These are phyloP conservation scores for Drosophila fulvimacula DNA, from an alignment of 2,888 invertebrate genomes.

Conservation along the genomic window DNA sequence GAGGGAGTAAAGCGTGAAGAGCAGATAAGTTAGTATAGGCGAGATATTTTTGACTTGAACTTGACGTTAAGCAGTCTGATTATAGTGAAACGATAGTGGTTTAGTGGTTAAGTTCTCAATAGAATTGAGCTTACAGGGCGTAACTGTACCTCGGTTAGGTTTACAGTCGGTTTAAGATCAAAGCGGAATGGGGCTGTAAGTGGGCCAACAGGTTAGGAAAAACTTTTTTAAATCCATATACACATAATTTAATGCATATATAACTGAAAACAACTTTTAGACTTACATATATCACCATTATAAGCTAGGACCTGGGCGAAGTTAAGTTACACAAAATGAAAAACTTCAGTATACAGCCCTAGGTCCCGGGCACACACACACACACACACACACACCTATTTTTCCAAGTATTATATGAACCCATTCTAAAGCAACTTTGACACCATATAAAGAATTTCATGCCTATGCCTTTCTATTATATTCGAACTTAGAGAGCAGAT, in stretches of 20 bases:
- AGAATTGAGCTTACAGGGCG: slow-evolving; percentile 45
- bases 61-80: slow-evolving; percentile 53
- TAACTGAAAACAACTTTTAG: slow-evolving; percentile 36
- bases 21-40: slow-evolving; percentile 28
- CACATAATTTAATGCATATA: slow-evolving; percentile 44
- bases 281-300: slow-evolving; percentile 1
- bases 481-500: slow-evolving; percentile 25
- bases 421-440: slow-evolving; percentile 40
- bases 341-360: slow-evolving; percentile 1
- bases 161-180: slow-evolving; percentile 30
- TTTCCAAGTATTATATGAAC: slow-evolving; percentile 50
- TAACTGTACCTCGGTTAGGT: slow-evolving; percentile 50
- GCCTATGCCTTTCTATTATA: slow-evolving; percentile 61
- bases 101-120: slow-evolving; percentile 56
- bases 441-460: slow-evolving; percentile 49
- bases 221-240: slow-evolving; percentile 64
- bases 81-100: slow-evolving; percentile 57
- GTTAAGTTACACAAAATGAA: background rate
- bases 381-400: slow-evolving; percentile 7
- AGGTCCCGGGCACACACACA: slow-evolving; percentile 10
- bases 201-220: slow-evolving; percentile 30
- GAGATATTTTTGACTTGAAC: slow-evolving; percentile 57
- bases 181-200: slow-evolving; percentile 24
- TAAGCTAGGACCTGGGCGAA: slow-evolving; percentile 23
- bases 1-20: background rate